Percentiles rank a stretch among this genome's conserved stretches.
phyloP scores from a whole-genome alignment of 2,113 vertebrate genomes.

The Grus americana region DNA sequence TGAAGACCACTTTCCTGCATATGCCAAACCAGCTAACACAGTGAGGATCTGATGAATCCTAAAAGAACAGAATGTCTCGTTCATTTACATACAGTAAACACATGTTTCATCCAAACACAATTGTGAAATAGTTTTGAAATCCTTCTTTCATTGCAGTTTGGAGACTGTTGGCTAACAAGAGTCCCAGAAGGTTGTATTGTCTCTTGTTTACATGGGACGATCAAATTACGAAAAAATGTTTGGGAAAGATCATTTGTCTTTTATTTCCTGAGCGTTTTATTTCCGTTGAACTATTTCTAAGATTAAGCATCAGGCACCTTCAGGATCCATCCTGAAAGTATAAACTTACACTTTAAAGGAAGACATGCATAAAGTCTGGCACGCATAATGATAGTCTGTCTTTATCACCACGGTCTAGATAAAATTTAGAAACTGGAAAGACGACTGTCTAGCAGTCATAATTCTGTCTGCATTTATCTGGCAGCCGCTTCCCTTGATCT shows the following conservation, averaged over 20 bases:
- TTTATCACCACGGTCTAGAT: slow-evolving; percentile 45
- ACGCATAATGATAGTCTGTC: not conserved
- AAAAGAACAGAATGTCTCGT: slow-evolving; percentile 76
- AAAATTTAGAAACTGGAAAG: slow-evolving; percentile 55
- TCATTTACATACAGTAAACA: slow-evolving; percentile 80
- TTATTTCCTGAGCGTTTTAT: slow-evolving; percentile 34
- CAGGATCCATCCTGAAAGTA: slow-evolving; percentile 44
- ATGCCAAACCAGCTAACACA: slow-evolving; percentile 26
- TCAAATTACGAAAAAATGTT: slow-evolving; percentile 61
- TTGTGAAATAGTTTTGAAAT: slow-evolving; percentile 75
- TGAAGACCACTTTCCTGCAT: not conserved
- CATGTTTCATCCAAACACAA: slow-evolving; percentile 67
- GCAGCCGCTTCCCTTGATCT: not conserved
- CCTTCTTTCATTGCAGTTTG: slow-evolving; percentile 64
- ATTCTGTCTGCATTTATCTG: slow-evolving; percentile 53
- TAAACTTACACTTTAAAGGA: slow-evolving; percentile 28
- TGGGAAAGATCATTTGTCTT: slow-evolving; percentile 60
- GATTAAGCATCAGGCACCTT: slow-evolving; percentile 19
- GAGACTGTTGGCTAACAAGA: slow-evolving; percentile 58
- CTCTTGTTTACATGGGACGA: slow-evolving; percentile 66
- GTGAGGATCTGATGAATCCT: slow-evolving; percentile 14
- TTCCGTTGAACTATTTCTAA: slow-evolving; percentile 49
- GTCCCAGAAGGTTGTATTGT: slow-evolving; percentile 63
- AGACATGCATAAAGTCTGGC: slow-evolving; percentile 15
- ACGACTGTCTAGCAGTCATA: slow-evolving; percentile 27